Base-by-base conservation (phyloP, 2,888 invertebrate genomes). In the Harpalus rufipes region DNA sequence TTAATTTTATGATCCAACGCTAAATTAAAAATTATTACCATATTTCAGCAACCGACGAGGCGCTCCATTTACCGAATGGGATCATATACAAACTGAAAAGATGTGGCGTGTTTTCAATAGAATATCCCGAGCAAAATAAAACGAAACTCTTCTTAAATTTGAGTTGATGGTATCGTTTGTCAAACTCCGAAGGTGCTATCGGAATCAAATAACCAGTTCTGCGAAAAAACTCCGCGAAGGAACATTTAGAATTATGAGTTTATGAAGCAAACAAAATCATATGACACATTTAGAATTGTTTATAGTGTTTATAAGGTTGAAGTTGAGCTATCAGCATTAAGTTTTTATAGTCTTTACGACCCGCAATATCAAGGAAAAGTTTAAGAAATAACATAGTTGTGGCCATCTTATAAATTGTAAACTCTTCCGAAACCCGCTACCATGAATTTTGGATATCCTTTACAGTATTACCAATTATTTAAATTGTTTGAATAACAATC, bases 181-280 rank as follows among this genome's bases (percentile, higher is more conserved):
- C 61, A 80, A 61, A 39, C 61, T 80, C 32, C 58, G 76, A 56
- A 78, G 78, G 78, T 78, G 25, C 56, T 58, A 80, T 59, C 61
- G 14, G 80, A 59, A 41, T 80, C 80, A 39, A 80, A 61, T 32
- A 80, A 61, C 39, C 32, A 32, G 18, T 76, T 51, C 18, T 16
- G 10, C 5, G 76, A 25, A n/a, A 78, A 78, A 78, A 56, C 39
- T 16, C 16, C 32, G 14, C 3, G 32, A 32, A 5, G 32, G 32
- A 56, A 78, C 78, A 58, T 78, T 51, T 78, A 78, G 58, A 21
- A 58, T 78, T 78, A 78, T 78, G 78, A 78, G 32, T 78, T 78
- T 78, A 78, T 78, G 76, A 78, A 78, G 58, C 58, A 78, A 78
- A 78, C 74, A 78, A 78, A 78, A 21, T 78, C 58, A 58, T 78